Percentiles rank a stretch among this genome's conserved stretches.
phyloP scores from a whole-genome alignment of 2,888 invertebrate genomes.

The Toxonevra muliebris region DNA sequence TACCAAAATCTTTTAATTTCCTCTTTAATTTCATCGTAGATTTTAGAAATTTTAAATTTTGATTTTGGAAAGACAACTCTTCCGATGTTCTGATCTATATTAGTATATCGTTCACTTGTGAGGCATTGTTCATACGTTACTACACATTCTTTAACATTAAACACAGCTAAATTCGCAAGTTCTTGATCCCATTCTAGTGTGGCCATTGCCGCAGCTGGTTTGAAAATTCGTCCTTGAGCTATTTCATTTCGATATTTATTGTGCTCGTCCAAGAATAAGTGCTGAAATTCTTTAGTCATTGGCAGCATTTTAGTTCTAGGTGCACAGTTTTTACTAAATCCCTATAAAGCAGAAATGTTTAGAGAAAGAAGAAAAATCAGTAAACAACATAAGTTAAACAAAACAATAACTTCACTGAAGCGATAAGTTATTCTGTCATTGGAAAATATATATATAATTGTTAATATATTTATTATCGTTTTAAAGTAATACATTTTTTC shows the following conservation, averaged over 20 bases:
- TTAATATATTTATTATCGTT: no score
- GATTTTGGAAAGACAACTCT: constrained; percentile 19
- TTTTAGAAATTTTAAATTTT: constrained; percentile 19
- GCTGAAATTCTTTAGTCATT: constrained; percentile 10
- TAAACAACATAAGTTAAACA: no score
- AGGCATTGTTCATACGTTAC: constrained; percentile 36
- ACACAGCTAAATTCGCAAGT: constrained; percentile 48
- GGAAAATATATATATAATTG: no score
- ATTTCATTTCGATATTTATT: constrained; percentile 31
- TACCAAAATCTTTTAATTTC: constrained; percentile 22
- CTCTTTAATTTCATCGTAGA: constrained; percentile 19
- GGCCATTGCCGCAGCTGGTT: constrained; percentile 45
- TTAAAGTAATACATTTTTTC: no score
- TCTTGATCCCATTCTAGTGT: constrained; percentile 52
- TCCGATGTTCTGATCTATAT: constrained; percentile 30
- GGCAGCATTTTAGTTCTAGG: constrained; percentile 22
- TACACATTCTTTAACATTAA: constrained; percentile 50
- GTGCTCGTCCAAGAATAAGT: constrained; percentile 22
- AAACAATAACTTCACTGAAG: no score
- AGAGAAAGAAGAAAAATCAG: no score
- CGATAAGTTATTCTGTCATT: no score
- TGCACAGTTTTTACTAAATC: constrained; percentile 11
- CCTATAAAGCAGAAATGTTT: neutral
- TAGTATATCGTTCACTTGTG: constrained; percentile 17
- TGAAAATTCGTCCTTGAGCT: constrained; percentile 23